Conservation (phyloP, 2,797 vertebrate genomes). For the Petrocephalus sullivani region DNA sequence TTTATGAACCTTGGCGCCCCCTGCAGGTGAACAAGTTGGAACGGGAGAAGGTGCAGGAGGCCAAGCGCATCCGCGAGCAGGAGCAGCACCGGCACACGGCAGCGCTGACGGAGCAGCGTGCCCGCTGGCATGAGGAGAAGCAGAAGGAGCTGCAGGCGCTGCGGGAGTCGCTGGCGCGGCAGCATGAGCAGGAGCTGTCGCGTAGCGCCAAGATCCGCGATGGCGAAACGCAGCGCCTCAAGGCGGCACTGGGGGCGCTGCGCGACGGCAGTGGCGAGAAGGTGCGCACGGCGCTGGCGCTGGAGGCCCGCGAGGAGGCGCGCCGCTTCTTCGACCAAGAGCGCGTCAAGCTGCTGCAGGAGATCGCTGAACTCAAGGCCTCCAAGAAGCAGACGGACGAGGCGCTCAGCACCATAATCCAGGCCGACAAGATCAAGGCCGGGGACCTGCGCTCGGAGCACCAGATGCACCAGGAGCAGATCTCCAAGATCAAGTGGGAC, state of each 20-base stretch:
- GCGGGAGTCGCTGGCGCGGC: constrained; percentile 86
- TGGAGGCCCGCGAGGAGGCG: constrained; percentile 95
- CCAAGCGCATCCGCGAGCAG: constrained; percentile 86
- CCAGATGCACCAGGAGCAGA: constrained; percentile 94
- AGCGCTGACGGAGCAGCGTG: constrained; percentile 85
- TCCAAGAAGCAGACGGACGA: constrained; percentile 92
- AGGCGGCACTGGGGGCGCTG: constrained; percentile 78
- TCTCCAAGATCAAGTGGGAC: constrained; percentile 98
- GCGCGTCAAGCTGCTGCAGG: constrained; percentile 90
- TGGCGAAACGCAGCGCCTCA: constrained; percentile 88
- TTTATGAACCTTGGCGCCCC: neutral
- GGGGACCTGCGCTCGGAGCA: constrained; percentile 92
- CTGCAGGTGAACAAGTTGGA: constrained; percentile 56
- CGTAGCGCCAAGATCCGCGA: constrained; percentile 91
- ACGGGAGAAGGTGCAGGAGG: constrained; percentile 95
- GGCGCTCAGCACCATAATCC: constrained; percentile 91
- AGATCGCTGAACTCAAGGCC: constrained; percentile 83
- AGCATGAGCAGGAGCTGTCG: constrained; percentile 90
- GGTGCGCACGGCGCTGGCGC: constrained; percentile 81
- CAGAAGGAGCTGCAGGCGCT: constrained; percentile 90
- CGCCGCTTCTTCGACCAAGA: constrained; percentile 92
- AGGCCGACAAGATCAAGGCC: constrained; percentile 95
- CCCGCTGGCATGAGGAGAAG: constrained; percentile 96
- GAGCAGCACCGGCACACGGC: constrained; percentile 96
- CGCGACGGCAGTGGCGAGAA: constrained; percentile 92